Conservation (phyloP, 2,888 invertebrate genomes). For the Tetragonula carbonaria region DNA sequence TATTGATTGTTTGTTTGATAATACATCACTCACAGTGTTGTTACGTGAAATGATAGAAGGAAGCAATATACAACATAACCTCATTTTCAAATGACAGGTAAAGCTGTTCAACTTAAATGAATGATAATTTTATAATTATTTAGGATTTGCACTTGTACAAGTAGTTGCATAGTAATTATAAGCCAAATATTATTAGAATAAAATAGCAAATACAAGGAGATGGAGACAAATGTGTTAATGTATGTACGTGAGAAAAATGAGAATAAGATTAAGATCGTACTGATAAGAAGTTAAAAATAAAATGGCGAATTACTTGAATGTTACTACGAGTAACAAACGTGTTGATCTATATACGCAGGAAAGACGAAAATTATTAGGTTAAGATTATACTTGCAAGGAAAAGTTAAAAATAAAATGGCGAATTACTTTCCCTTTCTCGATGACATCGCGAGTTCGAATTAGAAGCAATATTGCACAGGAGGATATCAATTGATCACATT, state of each 20-base stretch:
- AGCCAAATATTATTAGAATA: too few relatives aligned
- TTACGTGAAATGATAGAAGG: too few relatives aligned
- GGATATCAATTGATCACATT: slow-evolving; percentile 49
- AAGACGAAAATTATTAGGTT: background rate
- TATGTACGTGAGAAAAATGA: background rate
- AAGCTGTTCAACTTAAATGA: too few relatives aligned
- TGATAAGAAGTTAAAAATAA: background rate
- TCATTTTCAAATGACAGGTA: too few relatives aligned
- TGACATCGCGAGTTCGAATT: background rate
- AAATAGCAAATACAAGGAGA: too few relatives aligned
- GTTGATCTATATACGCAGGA: too few relatives aligned
- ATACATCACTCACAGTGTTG: too few relatives aligned
- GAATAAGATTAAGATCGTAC: background rate
- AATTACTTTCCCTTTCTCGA: slow-evolving; percentile 10
- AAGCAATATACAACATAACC: too few relatives aligned
- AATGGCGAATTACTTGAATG: background rate
- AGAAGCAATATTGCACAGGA: background rate
- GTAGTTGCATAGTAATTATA: too few relatives aligned
- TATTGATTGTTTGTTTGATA: too few relatives aligned
- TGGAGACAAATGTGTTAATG: background rate
- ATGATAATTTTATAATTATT: too few relatives aligned
- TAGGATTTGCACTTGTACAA: too few relatives aligned
- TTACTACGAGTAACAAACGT: background rate
- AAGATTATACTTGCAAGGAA: background rate
- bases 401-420: background rate